Percentiles rank a stretch among this genome's conserved stretches.
These are phyloP conservation scores for Centrocercus urophasianus DNA, from an alignment of 2,113 vertebrate species.

Conservation along the genomic window DNA sequence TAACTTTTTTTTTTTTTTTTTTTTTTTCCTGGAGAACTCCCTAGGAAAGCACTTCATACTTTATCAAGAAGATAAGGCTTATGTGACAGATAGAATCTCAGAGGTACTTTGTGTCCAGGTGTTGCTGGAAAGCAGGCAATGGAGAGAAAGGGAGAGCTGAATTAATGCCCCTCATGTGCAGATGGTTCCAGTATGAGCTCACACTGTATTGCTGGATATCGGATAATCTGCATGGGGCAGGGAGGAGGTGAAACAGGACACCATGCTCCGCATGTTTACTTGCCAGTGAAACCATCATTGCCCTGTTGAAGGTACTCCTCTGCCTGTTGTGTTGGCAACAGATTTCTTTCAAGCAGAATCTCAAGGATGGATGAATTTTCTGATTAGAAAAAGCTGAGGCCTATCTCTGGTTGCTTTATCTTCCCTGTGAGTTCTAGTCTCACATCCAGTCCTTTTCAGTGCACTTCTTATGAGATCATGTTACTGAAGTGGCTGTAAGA, in stretches of 20 bases:
- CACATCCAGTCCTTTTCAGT: neutral
- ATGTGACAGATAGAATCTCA: neutral
- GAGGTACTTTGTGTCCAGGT: neutral
- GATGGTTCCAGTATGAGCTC: constrained; percentile 48
- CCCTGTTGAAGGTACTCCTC: constrained; percentile 22
- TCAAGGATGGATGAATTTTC: neutral
- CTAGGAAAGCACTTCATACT: neutral
- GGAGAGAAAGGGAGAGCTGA: neutral
- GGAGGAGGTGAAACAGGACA: constrained; percentile 60
- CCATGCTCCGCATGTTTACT: constrained; percentile 21
- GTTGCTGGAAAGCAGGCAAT: neutral
- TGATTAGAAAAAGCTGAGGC: neutral
- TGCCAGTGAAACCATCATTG: neutral
- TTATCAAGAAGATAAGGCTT: neutral
- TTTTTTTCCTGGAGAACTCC: neutral
- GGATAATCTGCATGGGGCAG: constrained; percentile 16
- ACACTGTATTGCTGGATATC: constrained; percentile 40
- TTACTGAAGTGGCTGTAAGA: neutral
- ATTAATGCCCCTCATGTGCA: neutral
- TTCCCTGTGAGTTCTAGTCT: neutral
- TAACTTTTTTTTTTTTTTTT: neutral
- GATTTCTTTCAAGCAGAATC: neutral
- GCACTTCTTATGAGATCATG: neutral
- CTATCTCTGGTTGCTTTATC: neutral
- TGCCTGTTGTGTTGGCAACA: neutral